phyloP scores from a whole-genome alignment of 2,888 invertebrate genomes.

The Clanis bilineata region DNA sequence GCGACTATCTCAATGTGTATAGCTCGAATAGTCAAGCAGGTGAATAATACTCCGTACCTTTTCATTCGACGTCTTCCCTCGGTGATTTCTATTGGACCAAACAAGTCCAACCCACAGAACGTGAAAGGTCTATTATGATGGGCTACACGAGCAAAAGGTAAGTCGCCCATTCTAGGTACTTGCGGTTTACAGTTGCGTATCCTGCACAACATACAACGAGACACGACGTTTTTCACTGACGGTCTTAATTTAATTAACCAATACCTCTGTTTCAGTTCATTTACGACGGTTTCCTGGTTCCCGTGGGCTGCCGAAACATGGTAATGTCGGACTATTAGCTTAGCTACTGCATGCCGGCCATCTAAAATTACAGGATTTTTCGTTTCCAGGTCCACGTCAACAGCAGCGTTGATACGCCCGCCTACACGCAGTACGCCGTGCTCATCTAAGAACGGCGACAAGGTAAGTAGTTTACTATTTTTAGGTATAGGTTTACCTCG shows the following conservation, averaged over 20 bases:
- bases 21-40: slow-evolving; percentile 26
- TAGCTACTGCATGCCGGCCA: not conserved
- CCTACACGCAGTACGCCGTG: not conserved
- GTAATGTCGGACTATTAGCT: not conserved
- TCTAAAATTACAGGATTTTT: not conserved
- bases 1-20: slow-evolving; percentile 24
- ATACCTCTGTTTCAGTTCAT: not conserved
- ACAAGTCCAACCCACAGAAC: slow-evolving; percentile 22
- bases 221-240: too few species aligned
- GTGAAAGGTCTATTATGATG: slow-evolving; percentile 24
- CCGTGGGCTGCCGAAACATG: not conserved
- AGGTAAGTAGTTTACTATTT: slow-evolving; percentile 1
- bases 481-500: not conserved
- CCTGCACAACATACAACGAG: too few species aligned
- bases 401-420: not conserved
- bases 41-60: slow-evolving; percentile 27
- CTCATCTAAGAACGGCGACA: slow-evolving; percentile 19
- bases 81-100: slow-evolving; percentile 24
- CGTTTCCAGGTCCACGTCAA: not conserved
- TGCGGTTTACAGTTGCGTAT: too few species aligned
- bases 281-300: not conserved
- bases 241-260: too few species aligned
- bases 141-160: too few species aligned
- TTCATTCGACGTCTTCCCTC: slow-evolving; percentile 21
- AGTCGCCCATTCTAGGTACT: too few species aligned